Conservation (phyloP, 2,888 invertebrate species). For the Pseudolycoriella hygida region DNA sequence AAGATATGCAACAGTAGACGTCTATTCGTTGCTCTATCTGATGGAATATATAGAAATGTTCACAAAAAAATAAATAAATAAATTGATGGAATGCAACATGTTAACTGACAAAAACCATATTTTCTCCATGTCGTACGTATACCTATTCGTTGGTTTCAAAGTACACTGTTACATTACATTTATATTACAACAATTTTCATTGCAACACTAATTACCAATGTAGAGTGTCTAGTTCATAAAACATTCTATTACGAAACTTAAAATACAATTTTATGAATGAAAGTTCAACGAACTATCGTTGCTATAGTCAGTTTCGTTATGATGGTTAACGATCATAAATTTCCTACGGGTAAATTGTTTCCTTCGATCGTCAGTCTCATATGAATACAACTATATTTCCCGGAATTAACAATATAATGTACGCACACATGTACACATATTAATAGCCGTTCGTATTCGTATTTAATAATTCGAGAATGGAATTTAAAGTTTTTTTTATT, state of each 20-base stretch:
- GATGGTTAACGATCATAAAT: neutral
- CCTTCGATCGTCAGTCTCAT: neutral
- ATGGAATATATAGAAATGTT: too few relatives aligned
- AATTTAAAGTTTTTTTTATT: too few relatives aligned
- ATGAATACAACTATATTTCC: constrained; percentile 4
- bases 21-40: too few relatives aligned
- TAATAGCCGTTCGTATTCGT: neutral
- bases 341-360: neutral
- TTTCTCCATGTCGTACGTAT: too few relatives aligned
- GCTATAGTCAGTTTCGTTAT: constrained; percentile 6
- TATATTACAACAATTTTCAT: too few relatives aligned
- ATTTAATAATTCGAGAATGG: too few relatives aligned
- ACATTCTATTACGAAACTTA: neutral
- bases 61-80: too few relatives aligned
- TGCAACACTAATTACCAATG: neutral
- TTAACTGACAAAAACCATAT: too few relatives aligned
- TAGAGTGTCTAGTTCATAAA: constrained; percentile 1
- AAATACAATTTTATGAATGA: constrained; percentile 21
- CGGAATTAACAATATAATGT: constrained; percentile 2
- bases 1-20: too few relatives aligned
- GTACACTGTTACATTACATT: too few relatives aligned
- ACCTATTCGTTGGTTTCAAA: too few relatives aligned
- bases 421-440: neutral
- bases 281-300: constrained; percentile 19
- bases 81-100: too few relatives aligned